A percentile compares a stretch with the other conserved stretches of the same genome.
phyloP scores from a whole-genome alignment of 2,797 vertebrate genomes.

The Benthosema pterotum region DNA sequence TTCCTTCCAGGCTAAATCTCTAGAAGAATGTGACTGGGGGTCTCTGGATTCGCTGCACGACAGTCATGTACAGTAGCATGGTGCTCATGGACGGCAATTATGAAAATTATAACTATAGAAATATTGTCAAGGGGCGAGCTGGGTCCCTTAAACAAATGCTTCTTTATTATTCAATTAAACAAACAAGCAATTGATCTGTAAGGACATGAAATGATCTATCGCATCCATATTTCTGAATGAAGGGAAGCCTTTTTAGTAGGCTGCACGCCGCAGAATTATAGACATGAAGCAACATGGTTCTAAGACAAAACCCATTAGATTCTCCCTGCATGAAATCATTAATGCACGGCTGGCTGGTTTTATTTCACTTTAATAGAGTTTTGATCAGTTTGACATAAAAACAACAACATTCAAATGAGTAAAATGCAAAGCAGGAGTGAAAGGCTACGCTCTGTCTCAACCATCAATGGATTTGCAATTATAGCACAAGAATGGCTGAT shows the following conservation, averaged over 20 bases:
- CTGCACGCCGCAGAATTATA: not conserved
- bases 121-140: too few relatives aligned
- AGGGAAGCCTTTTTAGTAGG: constrained; percentile 13
- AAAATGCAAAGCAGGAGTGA: constrained; percentile 5
- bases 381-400: constrained; percentile 17
- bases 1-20: too few relatives aligned
- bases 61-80: too few relatives aligned
- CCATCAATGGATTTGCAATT: constrained; percentile 21
- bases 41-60: too few relatives aligned
- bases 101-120: too few relatives aligned
- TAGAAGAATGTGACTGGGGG: too few relatives aligned
- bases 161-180: not conserved
- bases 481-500: constrained; percentile 16
- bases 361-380: not conserved
- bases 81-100: too few relatives aligned
- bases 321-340: not conserved
- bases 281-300: too few relatives aligned
- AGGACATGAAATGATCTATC: constrained; percentile 11
- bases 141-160: too few relatives aligned
- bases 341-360: not conserved
- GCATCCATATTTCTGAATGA: constrained; percentile 36
- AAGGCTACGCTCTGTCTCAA: constrained; percentile 8
- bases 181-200: too few relatives aligned
- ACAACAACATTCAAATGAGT: constrained; percentile 6
- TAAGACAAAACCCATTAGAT: not conserved